Evolutionary conservation across 2,797 vertebrate species (phyloP), one percentile per base, ranked within the genome.

Genomic region (Sebastes cheni): DNA sequence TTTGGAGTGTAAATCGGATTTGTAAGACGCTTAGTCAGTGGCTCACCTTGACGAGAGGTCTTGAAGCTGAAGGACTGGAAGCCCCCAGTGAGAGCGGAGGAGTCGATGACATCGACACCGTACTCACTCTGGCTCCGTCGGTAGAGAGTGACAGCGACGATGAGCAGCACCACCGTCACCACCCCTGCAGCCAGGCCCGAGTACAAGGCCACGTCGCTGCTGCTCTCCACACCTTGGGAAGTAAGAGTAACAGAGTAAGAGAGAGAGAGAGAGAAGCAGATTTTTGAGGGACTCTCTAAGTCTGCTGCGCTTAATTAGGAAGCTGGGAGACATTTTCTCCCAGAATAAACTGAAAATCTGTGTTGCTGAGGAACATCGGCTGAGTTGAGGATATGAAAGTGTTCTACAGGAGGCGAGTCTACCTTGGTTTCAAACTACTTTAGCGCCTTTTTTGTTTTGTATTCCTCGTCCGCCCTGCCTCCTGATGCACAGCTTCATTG

Each of bases 21-120:
- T 27, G 13, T 27, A 12, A 16, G 66, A 27, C n/a, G 4, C 6
- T 10, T 1, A 6, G 39, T 75, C 52, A 11, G 5, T 12, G 71
- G 61, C 97, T 97, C 94, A 99, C 98, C 98, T 97, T 98, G 98
- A 88, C 96, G 97, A 89, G 97, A 97, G 60, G 97, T 97, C 96
- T 99, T 99, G 96, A 99, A 99, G 96, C 97, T 98, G 96, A 99
- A 99, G 88, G 97, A 97, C 96, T 99, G 98, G 94, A 98, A 98
- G 91, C 97, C 98, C 82, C 98, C 98, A 4, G 98, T 97, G 88
- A 99, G 96, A 25, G 98, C 98, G 29, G 98, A 98, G 67, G 98
- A 98, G 95, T 99, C 98, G 79, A 98, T 98, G 92, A 99, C 98
- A 74, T 99, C 98, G 66, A 98, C 97, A 2, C 98, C 98, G 16